These are phyloP conservation scores for Druon quercuslanigerum DNA, from an alignment of 1,140 invertebrate species.

Conservation along the genomic window DNA sequence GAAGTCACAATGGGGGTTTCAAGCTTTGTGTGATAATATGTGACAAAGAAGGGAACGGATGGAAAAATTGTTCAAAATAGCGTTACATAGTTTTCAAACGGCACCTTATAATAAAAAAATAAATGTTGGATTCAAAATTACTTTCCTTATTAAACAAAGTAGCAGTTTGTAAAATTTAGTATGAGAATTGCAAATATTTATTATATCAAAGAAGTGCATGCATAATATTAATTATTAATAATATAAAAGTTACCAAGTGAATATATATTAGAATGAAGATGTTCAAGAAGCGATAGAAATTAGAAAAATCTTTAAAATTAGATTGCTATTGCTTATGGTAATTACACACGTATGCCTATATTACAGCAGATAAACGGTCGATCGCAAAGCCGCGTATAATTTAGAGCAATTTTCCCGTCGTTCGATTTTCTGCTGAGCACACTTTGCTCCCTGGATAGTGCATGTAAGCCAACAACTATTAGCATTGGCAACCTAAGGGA, in stretches of 20 bases:
- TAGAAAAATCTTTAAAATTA: conserved; percentile 38
- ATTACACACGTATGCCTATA: conserved; percentile 45
- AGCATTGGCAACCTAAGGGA: conserved; percentile 11
- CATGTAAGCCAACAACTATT: conserved; percentile 8
- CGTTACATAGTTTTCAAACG: too few species aligned
- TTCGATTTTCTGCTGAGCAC: conserved; percentile 49
- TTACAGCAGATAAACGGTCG: conserved; percentile 51
- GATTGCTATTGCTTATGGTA: conserved; percentile 43
- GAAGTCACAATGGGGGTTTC: too few species aligned
- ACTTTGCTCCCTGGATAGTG: conserved; percentile 32
- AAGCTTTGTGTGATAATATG: too few species aligned
- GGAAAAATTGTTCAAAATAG: too few species aligned
- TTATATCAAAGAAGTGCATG: too few species aligned
- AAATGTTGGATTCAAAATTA: too few species aligned
- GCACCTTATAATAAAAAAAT: too few species aligned
- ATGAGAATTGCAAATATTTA: too few species aligned
- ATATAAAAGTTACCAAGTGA: conserved; percentile 35
- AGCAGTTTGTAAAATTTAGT: too few species aligned
- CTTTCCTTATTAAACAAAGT: too few species aligned
- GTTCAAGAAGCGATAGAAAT: conserved; percentile 36
- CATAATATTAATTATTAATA: too few species aligned
- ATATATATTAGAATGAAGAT: conserved; percentile 34
- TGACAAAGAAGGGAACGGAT: too few species aligned
- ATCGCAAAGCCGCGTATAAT: conserved; percentile 48
- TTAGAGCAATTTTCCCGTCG: conserved; percentile 56